Base-by-base conservation (phyloP, 2,113 vertebrate species). In the Myiopsitta monachus region DNA sequence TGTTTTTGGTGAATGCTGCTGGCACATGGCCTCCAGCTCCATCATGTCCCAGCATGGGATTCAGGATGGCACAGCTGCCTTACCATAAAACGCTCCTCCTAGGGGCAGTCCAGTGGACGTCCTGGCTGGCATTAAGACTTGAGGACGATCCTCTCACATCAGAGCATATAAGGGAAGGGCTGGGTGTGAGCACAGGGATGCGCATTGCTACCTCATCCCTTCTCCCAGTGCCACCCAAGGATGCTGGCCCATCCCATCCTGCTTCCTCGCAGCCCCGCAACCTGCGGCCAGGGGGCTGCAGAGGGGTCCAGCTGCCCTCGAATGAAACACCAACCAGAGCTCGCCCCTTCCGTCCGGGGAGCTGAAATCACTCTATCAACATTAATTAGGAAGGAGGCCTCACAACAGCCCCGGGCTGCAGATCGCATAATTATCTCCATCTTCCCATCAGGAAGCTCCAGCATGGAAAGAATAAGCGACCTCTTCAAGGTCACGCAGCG, bases 401-500 rank as follows among this genome's bases (percentile, higher is more conserved):
- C 89, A 19, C 88, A 61, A 24, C 51, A 30, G 15, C 74, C 77
- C 57, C 2, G 2, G 85, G 85, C 84, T 78, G 88, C 83, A 27
- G 67, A 57, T 93, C 59, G 4, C 7, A 9, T 21, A 54, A 76
- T 96, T 86, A 76, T 94, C 82, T 70, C 85, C 87, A 6, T 62
- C 21, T 47, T 6, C 18, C 3, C 1, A 59, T 31, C 63, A 84
- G 46, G 74, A 31, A 75, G 69, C 74, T 82, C 62, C 33, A 19
- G 73, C 80, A 6, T 6, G 10, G 68, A 81, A 72, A 19, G 28
- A 49, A 72, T 9, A 14, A 39, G 82, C 2, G 23, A 88, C 87
- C 88, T 94, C 61, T 54, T 38, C 95, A 95, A 95, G 94, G 92
- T 96, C 93, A 93, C 90, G 15, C 93, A 90, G 93, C 41, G 2